Percentiles rank a stretch among this genome's conserved stretches.
Evolutionary conservation across 2,113 vertebrate species (phyloP).

Genomic region (Saccopteryx leptura): DNA sequence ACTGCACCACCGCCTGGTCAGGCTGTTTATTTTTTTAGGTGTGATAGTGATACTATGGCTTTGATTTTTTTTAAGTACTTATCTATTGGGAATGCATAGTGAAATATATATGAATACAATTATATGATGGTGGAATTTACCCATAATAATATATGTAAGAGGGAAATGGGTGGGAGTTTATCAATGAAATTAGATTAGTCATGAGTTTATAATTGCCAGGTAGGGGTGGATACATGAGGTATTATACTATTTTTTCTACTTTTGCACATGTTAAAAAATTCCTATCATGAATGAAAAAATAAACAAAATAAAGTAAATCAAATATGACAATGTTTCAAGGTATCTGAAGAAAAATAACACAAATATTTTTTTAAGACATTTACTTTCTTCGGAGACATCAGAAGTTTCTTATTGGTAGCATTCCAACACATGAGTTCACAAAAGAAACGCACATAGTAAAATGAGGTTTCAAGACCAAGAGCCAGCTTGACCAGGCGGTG

Average conservation of each 20-base stretch:
- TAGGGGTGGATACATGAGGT: background rate
- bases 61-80: slow-evolving; percentile 1
- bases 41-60: background rate
- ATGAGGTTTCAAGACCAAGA: slow-evolving; percentile 39
- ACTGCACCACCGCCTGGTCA: no score
- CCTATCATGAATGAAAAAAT: slow-evolving; percentile 5
- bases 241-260: background rate
- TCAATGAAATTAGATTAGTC: background rate
- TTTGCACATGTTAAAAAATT: background rate
- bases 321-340: background rate
- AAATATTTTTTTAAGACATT: background rate
- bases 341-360: background rate
- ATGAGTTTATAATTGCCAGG: background rate
- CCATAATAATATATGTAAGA: background rate
- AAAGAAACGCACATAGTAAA: background rate
- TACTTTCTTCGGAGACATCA: slow-evolving; percentile 3
- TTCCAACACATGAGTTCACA: background rate
- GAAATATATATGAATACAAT: background rate
- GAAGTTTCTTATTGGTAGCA: background rate
- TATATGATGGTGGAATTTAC: slow-evolving; percentile 29
- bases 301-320: background rate
- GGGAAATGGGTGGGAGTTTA: background rate
- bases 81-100: background rate
- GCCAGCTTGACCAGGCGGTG: background rate
- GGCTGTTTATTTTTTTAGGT: background rate